Base-by-base conservation (phyloP, 92 coral and sea anemone species). In the Actinostola sp. region DNA sequence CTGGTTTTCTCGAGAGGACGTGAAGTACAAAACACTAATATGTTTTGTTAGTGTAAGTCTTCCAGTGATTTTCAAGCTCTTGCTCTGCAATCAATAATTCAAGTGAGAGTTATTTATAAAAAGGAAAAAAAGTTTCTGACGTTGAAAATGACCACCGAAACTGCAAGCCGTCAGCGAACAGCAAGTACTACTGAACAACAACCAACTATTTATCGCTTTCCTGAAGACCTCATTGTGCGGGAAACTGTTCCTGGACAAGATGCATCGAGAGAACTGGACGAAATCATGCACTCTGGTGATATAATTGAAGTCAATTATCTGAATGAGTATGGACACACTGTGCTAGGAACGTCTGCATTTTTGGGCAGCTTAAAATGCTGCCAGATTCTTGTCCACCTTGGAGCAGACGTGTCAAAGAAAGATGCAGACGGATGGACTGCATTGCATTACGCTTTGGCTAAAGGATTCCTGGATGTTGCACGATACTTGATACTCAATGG, bases 391-490 rank as follows among this genome's bases (percentile, higher is more conserved):
- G 71, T 89, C 44, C 74, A 89, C 11, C 85, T 84, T 4, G 89
- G 90, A 29, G 93, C 93, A 17, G 93, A 88, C 32, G 93, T 84
- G 9, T 35, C 52, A 0, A 82, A 84, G 57, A 62, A 77, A 27
- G 97, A 89, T 66, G 72, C 79, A 11, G 97, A 92, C 52, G 97
- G 96, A 8, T 92, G 97, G 97, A 89, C 97, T 0, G 94, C 97
- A 1, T 68, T 89, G 84, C 97, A 92, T 42, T 92, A 86, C 55
- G 95, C 97, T 32, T 73, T 92, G 73, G 95, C 97, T 0, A 80
- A 76, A 41, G 93, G 91, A 56, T 83, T 89, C 48, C 58, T 86
- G 76, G 96, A 92, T 23, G 68, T 92, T 14, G 97, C 91, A 9
- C 84, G 90, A 54, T 59, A 81, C 25, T 77, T 92, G 70, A 86